Conservation (phyloP, 2,888 invertebrate genomes). For the Lottia scabra region DNA sequence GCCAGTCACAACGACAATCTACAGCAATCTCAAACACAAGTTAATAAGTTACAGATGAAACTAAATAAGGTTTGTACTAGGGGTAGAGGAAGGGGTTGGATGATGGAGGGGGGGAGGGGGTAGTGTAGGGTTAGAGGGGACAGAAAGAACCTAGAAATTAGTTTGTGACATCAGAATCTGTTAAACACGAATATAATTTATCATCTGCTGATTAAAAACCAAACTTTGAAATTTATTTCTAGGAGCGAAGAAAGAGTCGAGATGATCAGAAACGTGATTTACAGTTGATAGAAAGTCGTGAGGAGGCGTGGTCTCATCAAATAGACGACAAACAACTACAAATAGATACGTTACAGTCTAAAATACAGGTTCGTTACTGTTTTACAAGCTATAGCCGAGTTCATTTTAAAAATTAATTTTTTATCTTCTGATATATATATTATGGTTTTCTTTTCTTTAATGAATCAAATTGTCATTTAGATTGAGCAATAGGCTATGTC, state of each 20-base stretch:
- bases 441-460: too few species aligned
- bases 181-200: too few species aligned
- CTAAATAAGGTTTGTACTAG: slow-evolving; percentile 48
- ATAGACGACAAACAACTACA: slow-evolving; percentile 51
- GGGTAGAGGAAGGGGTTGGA: background rate
- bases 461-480: too few species aligned
- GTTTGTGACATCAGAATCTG: too few species aligned
- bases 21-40: slow-evolving; percentile 37
- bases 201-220: too few species aligned
- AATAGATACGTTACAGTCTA: slow-evolving; percentile 39
- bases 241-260: slow-evolving; percentile 58
- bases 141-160: too few species aligned
- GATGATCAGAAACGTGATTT: slow-evolving; percentile 57
- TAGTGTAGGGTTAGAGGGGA: too few species aligned
- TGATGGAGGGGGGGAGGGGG: background rate
- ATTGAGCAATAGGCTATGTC: too few species aligned
- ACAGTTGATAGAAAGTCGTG: slow-evolving; percentile 50
- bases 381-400: background rate
- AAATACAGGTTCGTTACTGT: slow-evolving; percentile 33
- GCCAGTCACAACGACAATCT: slow-evolving; percentile 36
- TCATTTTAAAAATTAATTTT: too few species aligned
- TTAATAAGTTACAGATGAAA: slow-evolving; percentile 42
- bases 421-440: too few species aligned
- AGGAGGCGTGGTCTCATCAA: slow-evolving; percentile 52
- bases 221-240: slow-evolving; percentile 1